Percentiles rank a stretch among this genome's conserved stretches.
These are phyloP conservation scores for Pithys albifrons DNA, from an alignment of 2,113 vertebrate species.

Conservation along the genomic window DNA sequence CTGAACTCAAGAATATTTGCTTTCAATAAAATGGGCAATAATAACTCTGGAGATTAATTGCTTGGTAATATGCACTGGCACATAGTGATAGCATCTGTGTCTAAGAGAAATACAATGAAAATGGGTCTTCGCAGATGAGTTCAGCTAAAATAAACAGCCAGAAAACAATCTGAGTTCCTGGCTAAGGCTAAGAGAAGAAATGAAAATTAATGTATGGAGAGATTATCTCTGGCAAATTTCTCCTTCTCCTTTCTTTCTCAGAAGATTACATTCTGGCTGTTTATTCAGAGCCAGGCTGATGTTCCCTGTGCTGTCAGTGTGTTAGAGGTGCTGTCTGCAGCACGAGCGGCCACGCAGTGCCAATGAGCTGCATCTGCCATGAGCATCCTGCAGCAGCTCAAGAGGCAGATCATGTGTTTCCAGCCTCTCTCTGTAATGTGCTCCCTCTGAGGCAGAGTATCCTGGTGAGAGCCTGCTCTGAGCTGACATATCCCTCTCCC, in stretches of 20 bases:
- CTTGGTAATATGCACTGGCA: slow-evolving; percentile 1
- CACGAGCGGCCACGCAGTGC: background rate
- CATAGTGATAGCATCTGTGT: slow-evolving; percentile 14
- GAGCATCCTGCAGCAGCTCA: background rate
- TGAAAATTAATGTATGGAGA: slow-evolving; percentile 13
- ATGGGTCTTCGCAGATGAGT: background rate
- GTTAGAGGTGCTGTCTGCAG: background rate
- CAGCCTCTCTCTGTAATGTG: background rate
- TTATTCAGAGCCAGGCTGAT: background rate
- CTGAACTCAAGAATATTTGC: background rate
- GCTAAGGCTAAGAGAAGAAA: background rate
- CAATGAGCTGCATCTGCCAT: background rate
- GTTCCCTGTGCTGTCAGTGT: background rate
- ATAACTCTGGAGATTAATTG: slow-evolving; percentile 42
- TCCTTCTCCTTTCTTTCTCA: background rate
- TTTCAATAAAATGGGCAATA: background rate
- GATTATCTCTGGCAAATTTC: background rate
- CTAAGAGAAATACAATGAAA: slow-evolving; percentile 8
- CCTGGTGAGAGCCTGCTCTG: background rate
- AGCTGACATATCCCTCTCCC: background rate
- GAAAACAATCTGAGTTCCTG: background rate
- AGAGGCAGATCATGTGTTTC: background rate
- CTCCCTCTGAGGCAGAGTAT: background rate
- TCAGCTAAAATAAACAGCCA: slow-evolving; percentile 13
- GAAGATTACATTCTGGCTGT: background rate